Evolutionary conservation across 2,797 vertebrate species (phyloP), one percentile per base, ranked within the genome.

Genomic region (Macroramphosus scolopax): DNA sequence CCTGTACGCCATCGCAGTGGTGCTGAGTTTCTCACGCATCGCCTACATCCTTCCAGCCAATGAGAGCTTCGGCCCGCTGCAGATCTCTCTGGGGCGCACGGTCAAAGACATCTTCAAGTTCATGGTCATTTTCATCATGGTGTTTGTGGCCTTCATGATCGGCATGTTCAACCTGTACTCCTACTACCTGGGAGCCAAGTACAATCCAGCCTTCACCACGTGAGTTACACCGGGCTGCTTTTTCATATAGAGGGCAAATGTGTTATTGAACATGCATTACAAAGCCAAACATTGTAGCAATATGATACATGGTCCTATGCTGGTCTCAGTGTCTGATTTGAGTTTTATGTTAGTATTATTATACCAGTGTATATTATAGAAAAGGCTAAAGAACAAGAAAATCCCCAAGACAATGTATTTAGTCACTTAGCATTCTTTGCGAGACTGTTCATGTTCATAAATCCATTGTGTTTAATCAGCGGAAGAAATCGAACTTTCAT

Each of bases 111-210:
- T 99, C 83, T 96, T 99, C 78, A 99, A 99, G 74, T 99, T 99
- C 78, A 99, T 99, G 97, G 96, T 99, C 75, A 99, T 99, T 88
- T 99, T 99, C 82, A 93, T 99, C 75, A 87, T 98, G 86, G 97
- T 99, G 45, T 98, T 99, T 72, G 88, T 99, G 85, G 97, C 97
- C 13, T 99, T 99, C 82, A 99, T 99, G 97, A 97, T 99, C 17
- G 97, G 97, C 73, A 99, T 99, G 97, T 99, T 99, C 83, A 99
- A 98, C 78, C 90, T 99, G 37, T 99, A 97, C 81, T 98, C 97
- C 4, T 95, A 98, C 75, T 99, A 99, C 74, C 83, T 93, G 60
- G 96, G 95, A 1, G 95, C 94, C 1, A 99, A 99, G 76, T 92
- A 95, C 85, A 99, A 97, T 0, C 94, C 97, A 49, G 96, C 96